Evolutionary conservation across 2,113 vertebrate species (phyloP), one percentile per base, ranked within the genome.

Genomic region (Psilopogon haemacephalus): DNA sequence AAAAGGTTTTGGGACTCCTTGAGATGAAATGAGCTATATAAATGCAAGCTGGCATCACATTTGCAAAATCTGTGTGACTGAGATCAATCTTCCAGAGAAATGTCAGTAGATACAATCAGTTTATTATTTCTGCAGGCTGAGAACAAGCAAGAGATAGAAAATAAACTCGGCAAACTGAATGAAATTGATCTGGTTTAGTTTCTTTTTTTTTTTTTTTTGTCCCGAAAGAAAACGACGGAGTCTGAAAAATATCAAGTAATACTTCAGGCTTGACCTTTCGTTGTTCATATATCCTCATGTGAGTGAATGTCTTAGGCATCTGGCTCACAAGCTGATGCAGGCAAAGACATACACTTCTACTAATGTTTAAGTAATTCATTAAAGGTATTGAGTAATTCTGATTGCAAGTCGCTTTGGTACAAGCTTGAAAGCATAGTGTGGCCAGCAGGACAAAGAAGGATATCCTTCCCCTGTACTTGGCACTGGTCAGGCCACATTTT

Each of bases 31-130:
- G 87, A 94, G 83, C 88, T 91, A 91, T 94, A 92, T 95, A 95
- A 95, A 93, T 94, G 86, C 92, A 91, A 92, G 62, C 38, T 88
- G 81, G 59, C 93, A 82, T 86, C 95, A 89, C 83, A 55, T 89
- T 95, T 95, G 79, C 64, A 86, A 93, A 93, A 90, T 75, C 73
- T 84, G 40, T 81, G 74, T 86, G 65, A 90, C 73, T 90, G 81
- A 89, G 77, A 95, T 96, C 83, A 86, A 27, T 92, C 89, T 97
- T 89, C 69, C 89, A 90, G 94, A 90, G 96, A 89, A 94, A 92
- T 94, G 86, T 95, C 94, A 84, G 84, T 67, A 93, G 77, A 88
- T 94, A 75, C 67, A 93, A 74, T 72, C 69, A 88, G 50, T 93
- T 95, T 91, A 91, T 95, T 96, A 84, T 84, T 95, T 96, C 77